A percentile compares a stretch with the other conserved stretches of the same genome.
phyloP scores from a whole-genome alignment of 1,140 invertebrate genomes.

The Camponotus vicinus region DNA sequence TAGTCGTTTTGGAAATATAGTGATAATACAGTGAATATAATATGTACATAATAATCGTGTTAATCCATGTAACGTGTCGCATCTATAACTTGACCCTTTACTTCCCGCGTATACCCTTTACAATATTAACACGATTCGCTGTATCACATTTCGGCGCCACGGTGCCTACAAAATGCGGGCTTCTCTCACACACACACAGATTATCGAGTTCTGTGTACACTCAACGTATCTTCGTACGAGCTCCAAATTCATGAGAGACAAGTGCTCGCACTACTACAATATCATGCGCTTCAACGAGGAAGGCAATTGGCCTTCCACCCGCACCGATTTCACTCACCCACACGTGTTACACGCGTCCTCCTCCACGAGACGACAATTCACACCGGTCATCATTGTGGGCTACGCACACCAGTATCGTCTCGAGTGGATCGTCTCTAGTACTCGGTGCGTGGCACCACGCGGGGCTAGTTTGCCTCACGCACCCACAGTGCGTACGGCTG shows the following conservation, averaged over 20 bases:
- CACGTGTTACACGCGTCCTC: neutral
- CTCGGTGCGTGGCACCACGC: conserved; percentile 3
- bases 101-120: conserved; percentile 25
- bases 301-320: conserved; percentile 31
- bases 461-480: conserved; percentile 60
- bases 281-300: conserved; percentile 2
- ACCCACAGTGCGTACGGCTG: conserved; percentile 56
- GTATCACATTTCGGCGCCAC: conserved; percentile 46
- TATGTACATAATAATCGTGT: conserved; percentile 8
- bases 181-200: conserved; percentile 3
- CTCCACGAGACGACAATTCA: conserved; percentile 50
- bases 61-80: conserved; percentile 12
- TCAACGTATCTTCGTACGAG: conserved; percentile 34
- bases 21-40: neutral
- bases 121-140: conserved; percentile 33
- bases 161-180: conserved; percentile 37
- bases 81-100: conserved; percentile 25
- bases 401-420: conserved; percentile 33
- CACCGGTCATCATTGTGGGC: conserved; percentile 12
- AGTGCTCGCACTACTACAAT: conserved; percentile 25
- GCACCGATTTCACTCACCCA: conserved; percentile 26
- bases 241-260: conserved; percentile 42
- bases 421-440: conserved; percentile 59
- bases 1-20: neutral
- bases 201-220: conserved; percentile 33